These are phyloP conservation scores for Zaprionus inermis DNA, from an alignment of 1,140 invertebrate species.

Conservation along the genomic window DNA sequence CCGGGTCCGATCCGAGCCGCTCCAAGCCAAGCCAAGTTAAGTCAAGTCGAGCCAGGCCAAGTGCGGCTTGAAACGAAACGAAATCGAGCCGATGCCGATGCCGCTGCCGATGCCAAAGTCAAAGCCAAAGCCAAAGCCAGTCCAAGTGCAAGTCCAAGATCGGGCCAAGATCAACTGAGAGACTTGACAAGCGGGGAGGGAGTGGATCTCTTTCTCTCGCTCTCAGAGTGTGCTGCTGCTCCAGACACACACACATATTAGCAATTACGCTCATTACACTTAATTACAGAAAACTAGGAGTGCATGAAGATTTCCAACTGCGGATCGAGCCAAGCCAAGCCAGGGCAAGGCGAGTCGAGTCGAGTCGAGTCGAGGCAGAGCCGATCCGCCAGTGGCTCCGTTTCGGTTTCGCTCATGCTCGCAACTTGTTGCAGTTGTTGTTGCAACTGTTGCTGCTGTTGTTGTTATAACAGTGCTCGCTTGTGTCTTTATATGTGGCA, in stretches of 20 bases:
- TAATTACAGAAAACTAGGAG: slow-evolving; percentile 84
- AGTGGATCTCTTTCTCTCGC: no score
- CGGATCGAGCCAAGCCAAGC: slow-evolving; percentile 37
- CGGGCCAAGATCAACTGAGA: slow-evolving; percentile 54
- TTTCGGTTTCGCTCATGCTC: slow-evolving; percentile 25
- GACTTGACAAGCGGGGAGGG: no score
- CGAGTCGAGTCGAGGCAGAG: neutral
- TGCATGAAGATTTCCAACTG: slow-evolving; percentile 81
- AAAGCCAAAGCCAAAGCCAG: slow-evolving; percentile 15
- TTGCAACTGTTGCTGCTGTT: slow-evolving; percentile 34
- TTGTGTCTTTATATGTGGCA: slow-evolving; percentile 59
- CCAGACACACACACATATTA: slow-evolving; percentile 69
- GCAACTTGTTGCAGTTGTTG: neutral
- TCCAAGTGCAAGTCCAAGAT: slow-evolving; percentile 16
- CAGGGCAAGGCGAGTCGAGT: slow-evolving; percentile 31
- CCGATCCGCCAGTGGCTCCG: slow-evolving; percentile 16
- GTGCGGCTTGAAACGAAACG: slow-evolving; percentile 9
- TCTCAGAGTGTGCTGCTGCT: slow-evolving; percentile 61
- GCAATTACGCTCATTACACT: slow-evolving; percentile 84
- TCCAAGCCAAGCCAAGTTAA: neutral
- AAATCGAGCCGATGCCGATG: slow-evolving; percentile 39
- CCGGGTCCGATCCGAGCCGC: neutral
- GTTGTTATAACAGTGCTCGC: slow-evolving; percentile 57
- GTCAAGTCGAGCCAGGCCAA: neutral
- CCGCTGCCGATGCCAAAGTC: neutral